phyloP scores from a whole-genome alignment of 2,113 vertebrate genomes.

The Menidia beryllina region DNA sequence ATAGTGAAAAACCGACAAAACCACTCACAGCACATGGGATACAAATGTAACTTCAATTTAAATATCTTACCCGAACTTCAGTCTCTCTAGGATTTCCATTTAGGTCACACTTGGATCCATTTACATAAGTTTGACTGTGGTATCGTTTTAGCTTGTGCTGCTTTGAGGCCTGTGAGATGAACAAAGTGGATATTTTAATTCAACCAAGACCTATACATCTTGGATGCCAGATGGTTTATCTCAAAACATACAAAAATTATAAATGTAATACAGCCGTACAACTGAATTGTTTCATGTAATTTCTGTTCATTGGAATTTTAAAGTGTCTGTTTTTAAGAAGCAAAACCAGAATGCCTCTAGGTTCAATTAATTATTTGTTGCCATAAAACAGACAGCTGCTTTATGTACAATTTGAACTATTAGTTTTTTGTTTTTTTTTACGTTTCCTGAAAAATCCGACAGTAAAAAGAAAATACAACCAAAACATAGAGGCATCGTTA shows the following conservation, averaged over 20 bases:
- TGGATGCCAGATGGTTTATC: neutral
- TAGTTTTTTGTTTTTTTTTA: neutral
- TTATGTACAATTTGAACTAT: neutral
- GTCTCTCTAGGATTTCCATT: conserved; percentile 90
- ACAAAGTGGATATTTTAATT: neutral
- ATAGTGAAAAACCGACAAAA: too few species aligned
- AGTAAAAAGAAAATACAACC: neutral
- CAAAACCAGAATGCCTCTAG: neutral
- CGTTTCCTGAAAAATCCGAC: neutral
- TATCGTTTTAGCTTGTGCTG: conserved; percentile 92
- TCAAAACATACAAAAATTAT: neutral
- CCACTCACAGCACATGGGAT: neutral
- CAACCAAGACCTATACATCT: neutral
- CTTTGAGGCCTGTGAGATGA: conserved; percentile 86
- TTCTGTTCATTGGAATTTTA: neutral
- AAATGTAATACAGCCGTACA: neutral
- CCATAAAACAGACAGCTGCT: neutral
- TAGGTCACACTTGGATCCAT: conserved; percentile 94
- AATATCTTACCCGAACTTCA: conserved; percentile 90
- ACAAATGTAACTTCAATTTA: neutral
- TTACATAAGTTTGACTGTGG: conserved; percentile 95
- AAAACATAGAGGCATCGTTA: conserved; percentile 49
- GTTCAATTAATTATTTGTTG: neutral
- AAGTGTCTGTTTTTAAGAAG: neutral
- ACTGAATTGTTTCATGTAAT: neutral